phyloP scores from a whole-genome alignment of 1,140 invertebrate genomes.

The Drosophila parvula region DNA sequence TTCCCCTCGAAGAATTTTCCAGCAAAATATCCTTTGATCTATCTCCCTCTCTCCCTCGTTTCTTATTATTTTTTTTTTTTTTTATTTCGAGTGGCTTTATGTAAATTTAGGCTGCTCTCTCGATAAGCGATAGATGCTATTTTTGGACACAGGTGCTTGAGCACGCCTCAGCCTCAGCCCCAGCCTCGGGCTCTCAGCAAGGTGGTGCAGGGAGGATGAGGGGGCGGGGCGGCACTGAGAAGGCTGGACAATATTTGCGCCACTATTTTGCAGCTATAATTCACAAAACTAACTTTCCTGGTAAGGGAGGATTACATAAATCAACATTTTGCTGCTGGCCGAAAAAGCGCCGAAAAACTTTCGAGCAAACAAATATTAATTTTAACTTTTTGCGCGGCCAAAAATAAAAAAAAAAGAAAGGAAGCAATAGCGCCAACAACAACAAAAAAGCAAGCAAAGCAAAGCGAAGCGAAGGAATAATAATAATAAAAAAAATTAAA shows the following conservation, averaged over 20 bases:
- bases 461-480: constrained; percentile 3
- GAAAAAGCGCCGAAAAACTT: constrained; percentile 59
- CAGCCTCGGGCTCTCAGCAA: neutral
- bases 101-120: constrained; percentile 49
- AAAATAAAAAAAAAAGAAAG: neutral
- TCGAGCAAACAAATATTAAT: constrained; percentile 81
- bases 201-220: neutral
- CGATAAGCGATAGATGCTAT: constrained; percentile 44
- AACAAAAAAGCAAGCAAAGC: constrained; percentile 9
- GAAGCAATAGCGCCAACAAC: constrained; percentile 48
- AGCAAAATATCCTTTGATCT: constrained; percentile 43
- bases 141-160: constrained; percentile 37
- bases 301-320: constrained; percentile 63
- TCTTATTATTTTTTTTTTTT: too few relatives aligned
- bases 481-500: constrained; percentile 3
- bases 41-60: neutral
- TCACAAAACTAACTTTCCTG: constrained; percentile 74
- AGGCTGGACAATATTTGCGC: constrained; percentile 40
- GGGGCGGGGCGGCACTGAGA: neutral
- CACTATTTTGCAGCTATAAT: constrained; percentile 67
- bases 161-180: constrained; percentile 28
- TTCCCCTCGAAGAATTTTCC: constrained; percentile 5
- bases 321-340: constrained; percentile 71
- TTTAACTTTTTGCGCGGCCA: constrained; percentile 68
- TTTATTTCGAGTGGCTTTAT: constrained; percentile 11